Evolutionary conservation across 2,888 invertebrate genomes (phyloP).

Genomic region (Electrophaes corylata): DNA sequence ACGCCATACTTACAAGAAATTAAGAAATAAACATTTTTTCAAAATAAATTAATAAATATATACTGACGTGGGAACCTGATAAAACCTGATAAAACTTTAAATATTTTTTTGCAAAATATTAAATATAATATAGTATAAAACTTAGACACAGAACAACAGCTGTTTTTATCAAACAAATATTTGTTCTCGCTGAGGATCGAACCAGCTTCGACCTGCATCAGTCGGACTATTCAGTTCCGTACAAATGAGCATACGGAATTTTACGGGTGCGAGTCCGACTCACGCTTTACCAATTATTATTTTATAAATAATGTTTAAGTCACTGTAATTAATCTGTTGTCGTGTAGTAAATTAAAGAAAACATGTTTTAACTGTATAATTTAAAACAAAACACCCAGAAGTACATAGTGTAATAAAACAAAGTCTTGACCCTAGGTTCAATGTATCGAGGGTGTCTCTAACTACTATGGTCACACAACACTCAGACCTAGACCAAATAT

Average conservation of each 20-base stretch:
- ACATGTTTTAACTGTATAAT: neutral
- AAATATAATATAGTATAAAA: no score
- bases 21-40: no score
- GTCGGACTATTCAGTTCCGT: no score
- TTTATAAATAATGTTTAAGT: conserved; percentile 12
- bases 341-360: neutral
- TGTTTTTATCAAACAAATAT: no score
- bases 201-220: no score
- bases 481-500: neutral
- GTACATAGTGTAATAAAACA: neutral
- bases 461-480: neutral
- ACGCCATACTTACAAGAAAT: no score
- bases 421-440: neutral
- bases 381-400: neutral
- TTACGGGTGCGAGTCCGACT: neutral
- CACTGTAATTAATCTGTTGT: conserved; percentile 31
- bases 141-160: no score
- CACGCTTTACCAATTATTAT: neutral
- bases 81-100: no score
- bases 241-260: neutral
- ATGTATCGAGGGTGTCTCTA: neutral
- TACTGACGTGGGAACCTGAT: no score
- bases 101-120: no score
- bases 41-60: no score
- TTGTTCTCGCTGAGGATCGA: no score